These are phyloP conservation scores for Notoglanidium macrostoma DNA, from an alignment of 2,797 vertebrate species.

Conservation along the genomic window DNA sequence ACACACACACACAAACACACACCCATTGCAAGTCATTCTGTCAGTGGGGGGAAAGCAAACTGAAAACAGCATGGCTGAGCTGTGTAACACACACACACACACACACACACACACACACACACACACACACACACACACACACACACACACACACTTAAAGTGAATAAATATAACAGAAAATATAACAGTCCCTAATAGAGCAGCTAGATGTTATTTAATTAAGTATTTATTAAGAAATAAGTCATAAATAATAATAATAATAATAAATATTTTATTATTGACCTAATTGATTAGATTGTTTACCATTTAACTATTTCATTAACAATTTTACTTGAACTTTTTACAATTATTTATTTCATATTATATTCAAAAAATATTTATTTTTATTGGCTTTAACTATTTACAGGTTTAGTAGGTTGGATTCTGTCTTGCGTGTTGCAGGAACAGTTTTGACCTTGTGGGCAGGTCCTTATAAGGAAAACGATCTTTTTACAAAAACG, in stretches of 20 bases:
- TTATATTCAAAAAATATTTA: too few relatives aligned
- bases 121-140: constrained; percentile 23
- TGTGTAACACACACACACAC: constrained; percentile 17
- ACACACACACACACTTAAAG: background rate
- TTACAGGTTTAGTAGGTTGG: background rate
- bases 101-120: constrained; percentile 10
- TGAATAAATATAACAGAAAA: background rate
- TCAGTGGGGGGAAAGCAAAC: constrained; percentile 60
- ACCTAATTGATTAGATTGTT: background rate
- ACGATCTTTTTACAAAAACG: too few relatives aligned
- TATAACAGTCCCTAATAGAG: background rate
- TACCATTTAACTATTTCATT: background rate
- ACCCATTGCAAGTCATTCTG: constrained; percentile 46
- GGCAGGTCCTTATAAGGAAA: too few relatives aligned
- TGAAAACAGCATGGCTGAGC: constrained; percentile 53
- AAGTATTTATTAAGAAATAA: background rate
- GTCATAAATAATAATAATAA: background rate
- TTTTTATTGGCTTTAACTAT: background rate
- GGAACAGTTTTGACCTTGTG: too few relatives aligned
- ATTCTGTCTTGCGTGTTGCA: background rate
- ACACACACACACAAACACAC: constrained; percentile 53
- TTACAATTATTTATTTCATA: background rate
- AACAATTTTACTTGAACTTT: background rate
- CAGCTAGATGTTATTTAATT: background rate
- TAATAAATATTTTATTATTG: background rate